Evolutionary conservation across 2,113 vertebrate species (phyloP).

Genomic region (Microtus ochrogaster): DNA sequence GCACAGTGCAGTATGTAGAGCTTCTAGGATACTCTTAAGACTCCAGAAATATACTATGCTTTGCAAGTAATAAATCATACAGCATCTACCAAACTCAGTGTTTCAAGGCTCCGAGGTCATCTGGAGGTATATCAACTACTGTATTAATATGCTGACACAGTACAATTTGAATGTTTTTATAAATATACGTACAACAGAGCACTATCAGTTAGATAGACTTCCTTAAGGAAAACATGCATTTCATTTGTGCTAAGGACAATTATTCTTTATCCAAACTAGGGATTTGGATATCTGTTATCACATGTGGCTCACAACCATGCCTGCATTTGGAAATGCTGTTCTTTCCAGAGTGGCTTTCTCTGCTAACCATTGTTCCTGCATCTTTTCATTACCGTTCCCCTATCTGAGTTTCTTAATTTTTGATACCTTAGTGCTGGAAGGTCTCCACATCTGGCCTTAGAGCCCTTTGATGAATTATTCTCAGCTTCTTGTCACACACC

Average conservation of each 20-base stretch:
- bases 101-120: not conserved
- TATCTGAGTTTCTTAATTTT: not conserved
- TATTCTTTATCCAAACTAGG: not conserved
- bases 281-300: not conserved
- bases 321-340: not conserved
- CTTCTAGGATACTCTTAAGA: slow-evolving; percentile 45
- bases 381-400: not conserved
- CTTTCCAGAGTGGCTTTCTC: not conserved
- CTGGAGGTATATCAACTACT: slow-evolving; percentile 34
- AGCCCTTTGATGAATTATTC: not conserved
- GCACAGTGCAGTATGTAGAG: slow-evolving; percentile 63
- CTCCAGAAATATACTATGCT: slow-evolving; percentile 52
- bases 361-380: not conserved
- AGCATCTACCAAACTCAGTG: slow-evolving; percentile 37
- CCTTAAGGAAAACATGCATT: not conserved
- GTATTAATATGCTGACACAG: not conserved
- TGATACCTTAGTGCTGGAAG: not conserved
- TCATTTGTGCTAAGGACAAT: not conserved
- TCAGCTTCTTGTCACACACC: not conserved
- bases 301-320: not conserved
- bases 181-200: not conserved
- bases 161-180: slow-evolving; percentile 17
- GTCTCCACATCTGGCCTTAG: not conserved
- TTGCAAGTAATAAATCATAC: slow-evolving; percentile 58
- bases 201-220: slow-evolving; percentile 13